phyloP scores from a whole-genome alignment of 2,888 invertebrate genomes.

The Cyrtodaria siliqua region DNA sequence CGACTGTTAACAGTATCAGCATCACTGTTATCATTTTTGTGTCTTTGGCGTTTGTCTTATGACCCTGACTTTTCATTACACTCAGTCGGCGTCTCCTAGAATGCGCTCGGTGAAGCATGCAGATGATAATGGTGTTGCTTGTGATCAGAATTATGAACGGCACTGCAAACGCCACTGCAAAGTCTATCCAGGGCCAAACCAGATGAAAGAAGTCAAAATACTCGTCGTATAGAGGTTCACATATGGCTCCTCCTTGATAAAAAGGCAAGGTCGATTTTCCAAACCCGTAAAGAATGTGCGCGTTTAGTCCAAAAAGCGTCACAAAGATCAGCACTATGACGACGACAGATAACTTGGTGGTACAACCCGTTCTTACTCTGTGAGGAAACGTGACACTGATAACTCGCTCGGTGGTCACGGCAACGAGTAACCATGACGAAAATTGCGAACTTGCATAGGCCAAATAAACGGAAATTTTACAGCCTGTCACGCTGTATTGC shows the following conservation, averaged over 20 bases:
- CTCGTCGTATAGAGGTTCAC: constrained; percentile 26
- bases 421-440: constrained; percentile 54
- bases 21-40: constrained; percentile 23
- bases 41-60: constrained; percentile 12
- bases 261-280: constrained; percentile 6
- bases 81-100: constrained; percentile 23
- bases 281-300: constrained; percentile 38
- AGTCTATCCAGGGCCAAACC: constrained; percentile 55
- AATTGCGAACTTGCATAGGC: constrained; percentile 44
- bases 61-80: constrained; percentile 6
- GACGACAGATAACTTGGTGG: constrained; percentile 6
- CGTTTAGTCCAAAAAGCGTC: constrained; percentile 26
- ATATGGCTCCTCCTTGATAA: constrained; percentile 17
- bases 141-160: constrained; percentile 42
- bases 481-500: constrained; percentile 22
- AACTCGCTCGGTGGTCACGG: constrained; percentile 49
- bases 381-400: constrained; percentile 49
- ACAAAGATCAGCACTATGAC: constrained; percentile 12
- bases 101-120: constrained; percentile 12
- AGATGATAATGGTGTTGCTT: constrained; percentile 49
- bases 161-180: constrained; percentile 37
- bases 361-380: constrained; percentile 32
- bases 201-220: constrained; percentile 37
- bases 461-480: constrained; percentile 43
- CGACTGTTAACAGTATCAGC: constrained; percentile 40